Evolutionary conservation across 1,140 invertebrate species (phyloP).

Genomic region (Halesus radiatus): DNA sequence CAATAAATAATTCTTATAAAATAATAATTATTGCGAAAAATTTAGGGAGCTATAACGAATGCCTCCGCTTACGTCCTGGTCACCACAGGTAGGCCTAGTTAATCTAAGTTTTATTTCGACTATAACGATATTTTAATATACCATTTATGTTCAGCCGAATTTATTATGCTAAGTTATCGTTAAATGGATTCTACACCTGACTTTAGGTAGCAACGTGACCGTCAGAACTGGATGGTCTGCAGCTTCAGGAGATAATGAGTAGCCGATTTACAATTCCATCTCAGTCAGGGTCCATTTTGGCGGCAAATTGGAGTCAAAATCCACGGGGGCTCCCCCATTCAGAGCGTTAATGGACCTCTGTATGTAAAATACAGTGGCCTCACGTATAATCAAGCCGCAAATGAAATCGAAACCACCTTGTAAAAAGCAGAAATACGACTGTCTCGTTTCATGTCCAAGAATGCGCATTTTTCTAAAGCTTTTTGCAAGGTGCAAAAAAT

Average conservation of each 20-base stretch:
- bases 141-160: neutral
- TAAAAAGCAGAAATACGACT: neutral
- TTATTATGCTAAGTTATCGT: conserved; percentile 5
- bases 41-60: too few relatives aligned
- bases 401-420: neutral
- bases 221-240: conserved; percentile 4
- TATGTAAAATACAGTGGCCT: conserved; percentile 22
- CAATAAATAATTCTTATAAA: too few relatives aligned
- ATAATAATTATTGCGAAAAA: too few relatives aligned
- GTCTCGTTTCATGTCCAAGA: neutral
- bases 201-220: conserved; percentile 28
- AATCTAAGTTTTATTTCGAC: neutral
- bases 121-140: conserved; percentile 14
- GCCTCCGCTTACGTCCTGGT: too few relatives aligned
- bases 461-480: neutral
- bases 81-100: too few relatives aligned
- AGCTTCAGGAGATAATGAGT: conserved; percentile 27
- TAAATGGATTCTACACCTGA: conserved; percentile 6
- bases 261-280: conserved; percentile 22
- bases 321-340: conserved; percentile 26
- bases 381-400: neutral
- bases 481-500: neutral
- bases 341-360: conserved; percentile 24
- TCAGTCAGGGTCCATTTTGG: conserved; percentile 36
- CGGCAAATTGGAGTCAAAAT: conserved; percentile 39